Evolutionary conservation across 1,140 invertebrate genomes (phyloP), one percentile per base, ranked within the genome.

Genomic region (Magallana angulata): DNA sequence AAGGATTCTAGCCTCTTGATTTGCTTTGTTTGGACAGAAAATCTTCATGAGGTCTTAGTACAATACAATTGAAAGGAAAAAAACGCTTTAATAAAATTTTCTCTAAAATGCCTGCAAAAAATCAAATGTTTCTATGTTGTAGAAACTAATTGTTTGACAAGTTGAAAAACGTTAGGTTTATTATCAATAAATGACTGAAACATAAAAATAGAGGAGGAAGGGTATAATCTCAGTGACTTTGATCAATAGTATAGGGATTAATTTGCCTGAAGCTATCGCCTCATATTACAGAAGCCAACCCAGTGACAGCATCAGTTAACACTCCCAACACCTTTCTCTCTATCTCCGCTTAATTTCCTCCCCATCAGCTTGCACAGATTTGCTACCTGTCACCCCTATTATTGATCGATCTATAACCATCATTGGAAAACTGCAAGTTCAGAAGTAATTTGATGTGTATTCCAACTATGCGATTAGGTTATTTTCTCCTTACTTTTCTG

Each of bases 401-500:
- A 76, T 48, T 76, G 68, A 76, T 76, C 64, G 30, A 8, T 30
- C 68, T 30, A 36, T 36, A 36, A 30, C 24, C 24, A 24, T 24
- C 24, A 24, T 24, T 24, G 24, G 24, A 24, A 24, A 24, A 24
- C 12, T 76, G 14, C 14, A 30, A 76, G 14, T 76, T 48, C 7
- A 76, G 24, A 76, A 30, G 24, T 76, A 76, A 76, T 76, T 76
- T 76, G 68, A 76, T 76, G 68, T 9, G 18, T 76, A 6, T 8
- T 76, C 9, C 12, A 24, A 76, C 68, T 30, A 76, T 30, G 68
- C 30, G 68, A 76, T 76, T 76, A 64, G 24, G 68, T 76, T 30
- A 76, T 76, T 11, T 76, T 76, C 18, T 30, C 68, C 68, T 76
- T 76, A 24, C 36, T 48, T 76, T 76, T 76, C 24, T 76, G 24